These are phyloP conservation scores for Byasa hedistus DNA, from an alignment of 2,888 invertebrate genomes.

Conservation along the genomic window DNA sequence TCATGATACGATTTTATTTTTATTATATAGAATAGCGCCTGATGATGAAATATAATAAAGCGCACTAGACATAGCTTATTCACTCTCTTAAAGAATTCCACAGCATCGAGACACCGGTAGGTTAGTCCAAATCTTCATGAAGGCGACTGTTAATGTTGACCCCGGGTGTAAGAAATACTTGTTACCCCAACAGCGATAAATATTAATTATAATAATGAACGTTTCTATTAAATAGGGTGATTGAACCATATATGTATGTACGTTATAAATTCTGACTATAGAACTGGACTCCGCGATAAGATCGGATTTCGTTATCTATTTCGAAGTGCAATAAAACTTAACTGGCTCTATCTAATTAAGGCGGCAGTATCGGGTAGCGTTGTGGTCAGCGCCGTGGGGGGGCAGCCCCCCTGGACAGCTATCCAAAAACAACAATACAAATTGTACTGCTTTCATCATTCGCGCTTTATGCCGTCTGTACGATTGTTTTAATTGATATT, in stretches of 20 bases:
- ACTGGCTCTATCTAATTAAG: conserved; percentile 30
- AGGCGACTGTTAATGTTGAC: not conserved
- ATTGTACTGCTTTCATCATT: not conserved
- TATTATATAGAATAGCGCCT: not conserved
- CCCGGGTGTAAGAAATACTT: not conserved
- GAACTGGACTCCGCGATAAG: conserved; percentile 21
- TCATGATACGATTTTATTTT: not conserved
- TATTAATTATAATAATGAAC: not conserved
- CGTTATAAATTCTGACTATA: not conserved
- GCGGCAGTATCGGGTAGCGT: conserved; percentile 26
- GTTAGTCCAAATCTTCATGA: too few species aligned
- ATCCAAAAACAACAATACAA: conserved; percentile 5
- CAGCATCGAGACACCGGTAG: too few species aligned
- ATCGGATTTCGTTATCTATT: conserved; percentile 28
- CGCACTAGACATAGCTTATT: too few species aligned
- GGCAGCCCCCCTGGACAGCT: conserved; percentile 11
- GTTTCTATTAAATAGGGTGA: not conserved
- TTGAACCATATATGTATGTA: not conserved
- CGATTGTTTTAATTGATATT: too few species aligned
- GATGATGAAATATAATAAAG: too few species aligned
- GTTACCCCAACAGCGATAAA: not conserved
- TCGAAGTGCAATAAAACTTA: conserved; percentile 30
- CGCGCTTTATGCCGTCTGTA: not conserved
- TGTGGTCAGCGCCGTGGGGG: conserved; percentile 26
- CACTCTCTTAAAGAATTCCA: too few species aligned